Evolutionary conservation across 2,888 invertebrate genomes (phyloP).

Genomic region (Acleris cristana): DNA sequence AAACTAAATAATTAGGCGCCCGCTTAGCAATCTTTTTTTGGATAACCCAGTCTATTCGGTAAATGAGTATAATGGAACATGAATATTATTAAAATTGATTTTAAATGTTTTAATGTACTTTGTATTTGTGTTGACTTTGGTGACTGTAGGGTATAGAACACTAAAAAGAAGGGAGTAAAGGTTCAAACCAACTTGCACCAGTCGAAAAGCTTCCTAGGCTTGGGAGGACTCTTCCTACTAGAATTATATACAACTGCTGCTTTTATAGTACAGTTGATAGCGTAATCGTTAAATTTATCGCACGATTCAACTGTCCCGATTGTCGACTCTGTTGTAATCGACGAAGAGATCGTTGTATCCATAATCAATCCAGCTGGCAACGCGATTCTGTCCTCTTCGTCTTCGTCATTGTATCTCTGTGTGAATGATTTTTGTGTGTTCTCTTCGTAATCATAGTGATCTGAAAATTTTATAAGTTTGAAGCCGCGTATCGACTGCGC

Average conservation of each 20-base stretch:
- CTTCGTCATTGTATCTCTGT: conserved; percentile 48
- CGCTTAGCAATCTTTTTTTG: too few relatives aligned
- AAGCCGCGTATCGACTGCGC: too few relatives aligned
- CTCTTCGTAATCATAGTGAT: conserved; percentile 53
- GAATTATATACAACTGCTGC: conserved; percentile 67
- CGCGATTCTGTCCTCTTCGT: neutral
- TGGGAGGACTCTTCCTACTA: conserved; percentile 61
- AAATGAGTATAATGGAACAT: too few relatives aligned
- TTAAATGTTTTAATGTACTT: too few relatives aligned
- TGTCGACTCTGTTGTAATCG: too few relatives aligned
- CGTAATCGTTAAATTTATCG: conserved; percentile 60
- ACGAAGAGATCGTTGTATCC: too few relatives aligned
- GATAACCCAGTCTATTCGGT: too few relatives aligned
- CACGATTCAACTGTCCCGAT: conserved; percentile 42
- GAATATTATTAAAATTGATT: too few relatives aligned
- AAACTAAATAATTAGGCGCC: too few relatives aligned
- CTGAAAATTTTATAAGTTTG: conserved; percentile 39
- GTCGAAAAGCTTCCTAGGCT: conserved; percentile 59
- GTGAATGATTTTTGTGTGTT: conserved; percentile 21
- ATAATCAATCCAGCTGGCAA: fast-evolving
- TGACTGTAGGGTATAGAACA: too few relatives aligned
- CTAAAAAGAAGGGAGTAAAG: too few relatives aligned
- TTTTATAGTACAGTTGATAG: conserved; percentile 61
- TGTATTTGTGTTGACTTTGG: too few relatives aligned
- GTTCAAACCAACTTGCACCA: conserved; percentile 59